Evolutionary conservation across 2,797 vertebrate genomes (phyloP).

Genomic region (Karalla daura): DNA sequence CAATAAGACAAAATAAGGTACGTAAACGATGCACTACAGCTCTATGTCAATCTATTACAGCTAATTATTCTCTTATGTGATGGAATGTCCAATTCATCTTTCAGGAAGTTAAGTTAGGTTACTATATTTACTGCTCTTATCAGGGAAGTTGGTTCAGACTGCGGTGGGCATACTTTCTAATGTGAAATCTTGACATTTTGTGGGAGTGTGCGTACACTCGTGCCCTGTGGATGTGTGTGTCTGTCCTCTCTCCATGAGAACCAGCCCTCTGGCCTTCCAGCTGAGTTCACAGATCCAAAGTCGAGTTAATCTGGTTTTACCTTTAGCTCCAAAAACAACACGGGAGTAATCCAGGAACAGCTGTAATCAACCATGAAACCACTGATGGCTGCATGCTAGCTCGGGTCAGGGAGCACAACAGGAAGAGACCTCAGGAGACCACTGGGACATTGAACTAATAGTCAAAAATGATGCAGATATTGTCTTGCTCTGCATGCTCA

Average conservation of each 20-base stretch:
- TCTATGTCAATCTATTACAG: too few species aligned
- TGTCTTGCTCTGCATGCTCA: not conserved
- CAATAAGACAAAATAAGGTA: not conserved
- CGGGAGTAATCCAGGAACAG: slow-evolving; percentile 74
- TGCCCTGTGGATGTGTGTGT: slow-evolving; percentile 47
- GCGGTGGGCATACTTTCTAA: too few species aligned
- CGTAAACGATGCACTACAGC: not conserved
- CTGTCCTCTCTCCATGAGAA: slow-evolving; percentile 72
- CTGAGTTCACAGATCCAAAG: slow-evolving; percentile 84
- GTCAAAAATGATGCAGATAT: slow-evolving; percentile 20
- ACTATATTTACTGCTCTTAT: too few species aligned
- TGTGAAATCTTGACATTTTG: too few species aligned
- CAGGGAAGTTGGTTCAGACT: too few species aligned
- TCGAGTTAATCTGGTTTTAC: slow-evolving; percentile 82
- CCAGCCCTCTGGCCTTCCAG: slow-evolving; percentile 75
- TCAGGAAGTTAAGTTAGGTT: too few species aligned
- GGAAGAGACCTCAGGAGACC: slow-evolving; percentile 60
- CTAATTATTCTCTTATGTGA: too few species aligned
- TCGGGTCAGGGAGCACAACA: slow-evolving; percentile 69
- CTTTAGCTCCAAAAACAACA: slow-evolving; percentile 82
- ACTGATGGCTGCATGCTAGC: slow-evolving; percentile 67
- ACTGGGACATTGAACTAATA: slow-evolving; percentile 74
- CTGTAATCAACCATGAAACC: slow-evolving; percentile 80
- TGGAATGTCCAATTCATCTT: too few species aligned
- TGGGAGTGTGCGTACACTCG: not conserved